phyloP scores from a whole-genome alignment of 2,888 invertebrate species.

The Lycophotia porphyrea region DNA sequence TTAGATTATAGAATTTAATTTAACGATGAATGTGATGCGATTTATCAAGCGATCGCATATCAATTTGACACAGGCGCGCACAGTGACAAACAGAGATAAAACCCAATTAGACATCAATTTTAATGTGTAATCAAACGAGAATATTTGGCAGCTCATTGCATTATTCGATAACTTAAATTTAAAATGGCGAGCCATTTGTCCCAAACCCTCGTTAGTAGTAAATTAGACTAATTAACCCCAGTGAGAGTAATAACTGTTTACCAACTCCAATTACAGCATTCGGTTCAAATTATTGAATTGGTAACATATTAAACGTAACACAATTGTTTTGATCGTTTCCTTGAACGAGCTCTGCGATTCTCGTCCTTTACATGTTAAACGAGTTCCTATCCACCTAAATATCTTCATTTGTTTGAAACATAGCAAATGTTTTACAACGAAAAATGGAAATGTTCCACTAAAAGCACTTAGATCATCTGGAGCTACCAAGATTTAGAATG shows the following conservation, averaged over 20 bases:
- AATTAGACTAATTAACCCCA: slow-evolving; percentile 76
- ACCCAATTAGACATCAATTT: slow-evolving; percentile 48
- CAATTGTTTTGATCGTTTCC: slow-evolving; percentile 62
- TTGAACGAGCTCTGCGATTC: slow-evolving; percentile 35
- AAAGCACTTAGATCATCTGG: slow-evolving; percentile 29
- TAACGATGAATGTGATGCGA: slow-evolving; percentile 9
- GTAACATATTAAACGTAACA: slow-evolving; percentile 59
- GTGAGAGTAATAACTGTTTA: slow-evolving; percentile 77
- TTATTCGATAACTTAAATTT: slow-evolving; percentile 52
- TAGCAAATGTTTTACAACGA: background rate
- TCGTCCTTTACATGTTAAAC: slow-evolving; percentile 5
- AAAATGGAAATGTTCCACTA: slow-evolving; percentile 19
- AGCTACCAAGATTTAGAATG: slow-evolving; percentile 39
- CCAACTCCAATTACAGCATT: slow-evolving; percentile 73
- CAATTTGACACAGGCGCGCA: slow-evolving; percentile 36
- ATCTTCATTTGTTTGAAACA: slow-evolving; percentile 1
- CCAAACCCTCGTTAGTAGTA: slow-evolving; percentile 70
- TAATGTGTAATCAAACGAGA: slow-evolving; percentile 44
- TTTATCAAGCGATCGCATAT: slow-evolving; percentile 34
- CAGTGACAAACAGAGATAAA: slow-evolving; percentile 31
- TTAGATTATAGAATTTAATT: slow-evolving; percentile 24
- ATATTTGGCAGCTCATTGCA: slow-evolving; percentile 43
- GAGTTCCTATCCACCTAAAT: background rate
- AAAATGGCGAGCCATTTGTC: slow-evolving; percentile 64
- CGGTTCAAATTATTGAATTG: slow-evolving; percentile 70